phyloP scores from a whole-genome alignment of 2,888 invertebrate genomes.

The Eilema sororculum region DNA sequence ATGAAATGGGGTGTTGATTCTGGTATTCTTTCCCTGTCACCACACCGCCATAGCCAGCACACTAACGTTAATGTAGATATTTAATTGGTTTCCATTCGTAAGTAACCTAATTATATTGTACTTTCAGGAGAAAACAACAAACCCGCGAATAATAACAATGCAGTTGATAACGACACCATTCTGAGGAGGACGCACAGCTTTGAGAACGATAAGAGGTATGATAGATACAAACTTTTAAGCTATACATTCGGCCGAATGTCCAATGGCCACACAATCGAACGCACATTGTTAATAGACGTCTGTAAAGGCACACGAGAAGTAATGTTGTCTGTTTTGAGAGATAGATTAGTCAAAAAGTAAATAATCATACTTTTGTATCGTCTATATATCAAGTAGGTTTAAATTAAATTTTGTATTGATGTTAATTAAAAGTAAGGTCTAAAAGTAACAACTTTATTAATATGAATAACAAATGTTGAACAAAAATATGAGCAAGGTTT shows the following conservation, averaged over 20 bases:
- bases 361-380: not conserved
- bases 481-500: not conserved
- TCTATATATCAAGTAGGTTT: not conserved
- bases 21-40: too few species aligned
- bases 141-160: constrained; percentile 68
- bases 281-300: not conserved
- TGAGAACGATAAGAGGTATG: constrained; percentile 94
- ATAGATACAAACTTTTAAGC: not conserved
- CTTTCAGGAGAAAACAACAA: constrained; percentile 81
- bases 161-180: constrained; percentile 78
- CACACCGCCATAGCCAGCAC: too few species aligned
- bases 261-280: not conserved
- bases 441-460: too few species aligned
- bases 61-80: too few species aligned
- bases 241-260: not conserved
- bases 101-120: constrained; percentile 27
- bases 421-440: too few species aligned
- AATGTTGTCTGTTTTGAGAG: not conserved
- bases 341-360: not conserved
- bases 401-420: too few species aligned
- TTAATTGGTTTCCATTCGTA: not conserved
- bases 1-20: too few species aligned
- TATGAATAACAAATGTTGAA: too few species aligned
- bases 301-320: not conserved
- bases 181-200: constrained; percentile 95